Evolutionary conservation across 2,797 vertebrate species (phyloP), one percentile per base, ranked within the genome.

Genomic region (Sparus aurata): DNA sequence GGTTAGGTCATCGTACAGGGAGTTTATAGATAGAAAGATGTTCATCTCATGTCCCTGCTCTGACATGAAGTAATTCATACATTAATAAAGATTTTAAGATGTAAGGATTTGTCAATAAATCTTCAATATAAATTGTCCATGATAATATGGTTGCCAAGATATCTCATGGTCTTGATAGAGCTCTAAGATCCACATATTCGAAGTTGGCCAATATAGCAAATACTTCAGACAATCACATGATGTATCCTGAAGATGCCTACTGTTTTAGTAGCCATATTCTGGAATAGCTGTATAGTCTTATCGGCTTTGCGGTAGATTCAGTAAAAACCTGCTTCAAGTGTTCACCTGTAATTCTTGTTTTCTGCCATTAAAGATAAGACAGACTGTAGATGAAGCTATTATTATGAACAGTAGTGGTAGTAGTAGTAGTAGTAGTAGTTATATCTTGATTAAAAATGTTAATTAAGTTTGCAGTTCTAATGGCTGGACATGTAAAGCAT

Each of bases 31-130:
- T 20, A 60, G 43, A 43, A 57, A 60, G 4, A 2, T 0, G 0
- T 34, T 53, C 25, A 20, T 61, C 20, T 34, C 4, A 50, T 38
- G 38, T 16, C 27, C 64, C 46, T 60, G 46, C 2, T 3, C 47
- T 23, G 61, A 49, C 5, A 45, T 41, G 1, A 11, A 69, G 46
- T 61, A 41, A 53, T n/a, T 66, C 12, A 27, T 38, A 7, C 5
- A 61, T 16, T 30, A 52, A 20, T 38, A 47, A 75, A 68, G 64
- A 69, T 58, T 69, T 79, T 59, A 72, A 58, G 41, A 68, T 63
- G 38, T 17, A 25, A 18, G 71, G 30, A 30, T 54, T 54, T 45
- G 41, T 63, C 57, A 50, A 61, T 66, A 55, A 65, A 61, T 60
- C 38, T 30, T 55, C 54, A 50, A n/a, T 50, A 58, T 55, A 30